phyloP scores from a whole-genome alignment of 2,797 vertebrate species.

The Pristis pectinata region DNA sequence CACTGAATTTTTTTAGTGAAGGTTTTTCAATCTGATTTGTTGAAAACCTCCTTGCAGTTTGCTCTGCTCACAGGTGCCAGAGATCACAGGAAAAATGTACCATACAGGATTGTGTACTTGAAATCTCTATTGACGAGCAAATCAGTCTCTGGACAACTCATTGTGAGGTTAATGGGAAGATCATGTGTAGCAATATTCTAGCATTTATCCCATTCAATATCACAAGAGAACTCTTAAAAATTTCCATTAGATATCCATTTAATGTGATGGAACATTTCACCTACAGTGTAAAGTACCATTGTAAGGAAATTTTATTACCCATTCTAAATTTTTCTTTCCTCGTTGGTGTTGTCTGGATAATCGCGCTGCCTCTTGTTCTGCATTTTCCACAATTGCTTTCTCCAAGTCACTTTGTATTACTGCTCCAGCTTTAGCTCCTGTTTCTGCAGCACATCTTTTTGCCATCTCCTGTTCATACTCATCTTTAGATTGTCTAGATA shows the following conservation, averaged over 20 bases:
- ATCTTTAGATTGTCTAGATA: constrained; percentile 82
- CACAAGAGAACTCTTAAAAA: neutral
- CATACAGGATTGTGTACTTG: neutral
- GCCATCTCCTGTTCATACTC: constrained; percentile 79
- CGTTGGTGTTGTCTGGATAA: constrained; percentile 30
- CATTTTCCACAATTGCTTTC: constrained; percentile 43
- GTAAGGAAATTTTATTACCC: neutral
- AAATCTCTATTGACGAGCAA: neutral
- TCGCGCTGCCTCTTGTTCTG: constrained; percentile 41
- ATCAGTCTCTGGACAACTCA: neutral
- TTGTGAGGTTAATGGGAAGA: neutral
- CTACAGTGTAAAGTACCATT: neutral
- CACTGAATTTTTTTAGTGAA: too few relatives aligned
- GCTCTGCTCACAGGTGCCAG: neutral
- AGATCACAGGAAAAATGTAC: neutral
- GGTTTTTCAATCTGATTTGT: neutral
- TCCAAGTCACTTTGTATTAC: constrained; percentile 49
- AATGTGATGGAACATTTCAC: neutral
- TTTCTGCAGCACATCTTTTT: constrained; percentile 42
- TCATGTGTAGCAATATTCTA: neutral
- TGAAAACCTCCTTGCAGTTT: neutral
- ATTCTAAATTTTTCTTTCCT: constrained; percentile 31
- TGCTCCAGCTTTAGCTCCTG: constrained; percentile 54
- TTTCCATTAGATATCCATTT: neutral
- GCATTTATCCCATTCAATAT: neutral